Evolutionary conservation across 2,888 invertebrate species (phyloP).

Genomic region (Patella pellucida): DNA sequence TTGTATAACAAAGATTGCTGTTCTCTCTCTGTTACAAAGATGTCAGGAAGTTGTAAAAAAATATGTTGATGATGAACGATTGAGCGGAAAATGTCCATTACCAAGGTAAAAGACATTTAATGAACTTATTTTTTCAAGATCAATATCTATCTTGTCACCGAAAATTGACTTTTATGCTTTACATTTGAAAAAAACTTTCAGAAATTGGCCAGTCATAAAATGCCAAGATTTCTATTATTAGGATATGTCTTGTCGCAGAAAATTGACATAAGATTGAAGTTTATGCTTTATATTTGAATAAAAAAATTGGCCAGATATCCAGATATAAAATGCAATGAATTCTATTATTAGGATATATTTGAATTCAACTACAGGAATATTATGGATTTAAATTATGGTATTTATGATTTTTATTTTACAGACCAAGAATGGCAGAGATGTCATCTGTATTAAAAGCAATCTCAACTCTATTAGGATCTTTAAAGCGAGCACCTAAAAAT

Average conservation of each 20-base stretch:
- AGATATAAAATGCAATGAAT: neutral
- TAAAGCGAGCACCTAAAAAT: slow-evolving; percentile 90
- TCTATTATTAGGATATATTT: neutral
- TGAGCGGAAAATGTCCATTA: slow-evolving; percentile 87
- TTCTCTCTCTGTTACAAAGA: slow-evolving; percentile 90
- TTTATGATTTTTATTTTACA: slow-evolving; percentile 70
- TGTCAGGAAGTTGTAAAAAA: slow-evolving; percentile 92
- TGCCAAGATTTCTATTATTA: neutral
- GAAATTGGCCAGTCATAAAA: neutral
- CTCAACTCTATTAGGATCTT: slow-evolving; percentile 89
- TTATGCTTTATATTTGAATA: neutral
- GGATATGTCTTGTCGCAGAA: no score
- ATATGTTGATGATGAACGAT: slow-evolving; percentile 87
- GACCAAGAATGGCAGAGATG: slow-evolving; percentile 93
- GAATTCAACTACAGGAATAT: no score
- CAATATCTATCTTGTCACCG: no score
- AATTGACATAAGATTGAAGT: no score
- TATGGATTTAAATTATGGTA: no score
- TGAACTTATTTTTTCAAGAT: no score
- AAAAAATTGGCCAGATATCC: neutral
- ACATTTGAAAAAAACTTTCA: neutral
- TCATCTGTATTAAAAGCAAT: slow-evolving; percentile 95
- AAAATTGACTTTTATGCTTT: neutral
- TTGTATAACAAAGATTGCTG: slow-evolving; percentile 78
- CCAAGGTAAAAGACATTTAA: slow-evolving; percentile 76